Evolutionary conservation across 2,888 invertebrate species (phyloP), one percentile per base, ranked within the genome.

Genomic region (Lottia gigantea): DNA sequence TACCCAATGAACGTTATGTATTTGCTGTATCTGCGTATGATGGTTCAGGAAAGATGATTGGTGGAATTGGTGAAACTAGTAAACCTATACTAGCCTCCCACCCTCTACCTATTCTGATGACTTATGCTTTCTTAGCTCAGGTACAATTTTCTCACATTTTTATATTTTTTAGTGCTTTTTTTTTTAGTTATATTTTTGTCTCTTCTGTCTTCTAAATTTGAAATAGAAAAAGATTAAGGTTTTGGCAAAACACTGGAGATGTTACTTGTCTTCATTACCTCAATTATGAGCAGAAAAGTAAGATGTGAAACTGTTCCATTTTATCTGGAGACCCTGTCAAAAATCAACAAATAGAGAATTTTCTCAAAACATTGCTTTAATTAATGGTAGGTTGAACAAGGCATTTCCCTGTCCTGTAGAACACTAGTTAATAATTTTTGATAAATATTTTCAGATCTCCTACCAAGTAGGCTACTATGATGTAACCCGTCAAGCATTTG

Each of bases 1-100:
- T 74, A 47, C 83, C 86, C 14, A 83, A 86, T 71, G 83, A 86
- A 72, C 81, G 82, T 45, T 89, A 89, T 71, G 78, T 88, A 15
- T 87, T 88, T 80, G 88, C 88, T 40, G 81, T 89, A 15, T 88
- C 85, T 49, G 88, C 88, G 0, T 89, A 88, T 76, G 86, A 86
- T 7, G 76, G 76, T 25, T 85, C 87, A 19, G 88, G 89, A n/a
- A 81, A 85, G 72, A 78, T 89, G 70, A 88, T 89, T 62, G 88
- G 88, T 1, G 74, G 80, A 26, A 77, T 89, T 1, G 88, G 88
- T 45, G 85, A 87, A 46, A 84, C 85, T 19, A 86, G 86, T 25
- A 81, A 81, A 70, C 85, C 88, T 11, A 82, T 89, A 62, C 78
- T 88, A 62, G 88, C 88, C 16, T 84, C 85, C 11, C 86, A 87